Conservation (phyloP, 2,113 vertebrate species). For the Hiodon alosoides region DNA sequence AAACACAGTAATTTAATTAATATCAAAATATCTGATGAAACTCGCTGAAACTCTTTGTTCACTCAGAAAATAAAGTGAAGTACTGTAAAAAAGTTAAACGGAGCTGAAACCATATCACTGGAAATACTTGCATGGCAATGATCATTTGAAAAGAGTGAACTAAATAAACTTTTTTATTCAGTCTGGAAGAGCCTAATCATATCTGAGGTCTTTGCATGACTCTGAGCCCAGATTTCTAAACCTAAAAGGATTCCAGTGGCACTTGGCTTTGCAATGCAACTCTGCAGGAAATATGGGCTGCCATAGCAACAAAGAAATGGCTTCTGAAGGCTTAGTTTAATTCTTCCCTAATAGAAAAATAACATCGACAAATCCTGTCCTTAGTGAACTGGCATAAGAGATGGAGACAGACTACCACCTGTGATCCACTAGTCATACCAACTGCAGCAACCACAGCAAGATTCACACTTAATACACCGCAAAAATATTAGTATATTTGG, state of each 20-base stretch:
- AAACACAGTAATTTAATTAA: not conserved
- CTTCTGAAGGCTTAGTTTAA: slow-evolving; percentile 92
- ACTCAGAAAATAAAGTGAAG: not conserved
- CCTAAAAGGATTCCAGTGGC: slow-evolving; percentile 83
- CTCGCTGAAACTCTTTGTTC: not conserved
- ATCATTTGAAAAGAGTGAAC: slow-evolving; percentile 55
- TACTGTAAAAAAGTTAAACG: slow-evolving; percentile 33
- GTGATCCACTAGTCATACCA: slow-evolving; percentile 59
- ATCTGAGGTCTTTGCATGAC: slow-evolving; percentile 81
- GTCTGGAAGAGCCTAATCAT: slow-evolving; percentile 61
- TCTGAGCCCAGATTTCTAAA: slow-evolving; percentile 87
- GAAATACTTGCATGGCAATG: slow-evolving; percentile 57
- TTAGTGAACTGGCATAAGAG: slow-evolving; percentile 85
- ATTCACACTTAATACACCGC: too few species aligned
- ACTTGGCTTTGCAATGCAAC: slow-evolving; percentile 89
- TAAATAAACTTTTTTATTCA: slow-evolving; percentile 64
- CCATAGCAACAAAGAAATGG: slow-evolving; percentile 96
- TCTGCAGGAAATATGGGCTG: slow-evolving; percentile 94
- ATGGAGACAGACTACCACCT: slow-evolving; percentile 79
- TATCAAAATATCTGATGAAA: not conserved
- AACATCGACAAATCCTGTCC: slow-evolving; percentile 90
- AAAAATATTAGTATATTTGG: too few species aligned
- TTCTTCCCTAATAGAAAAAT: slow-evolving; percentile 96
- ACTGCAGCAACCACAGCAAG: not conserved
- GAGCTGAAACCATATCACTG: slow-evolving; percentile 53